phyloP scores from a whole-genome alignment of 2,113 vertebrate species.

The Dipodomys spectabilis region DNA sequence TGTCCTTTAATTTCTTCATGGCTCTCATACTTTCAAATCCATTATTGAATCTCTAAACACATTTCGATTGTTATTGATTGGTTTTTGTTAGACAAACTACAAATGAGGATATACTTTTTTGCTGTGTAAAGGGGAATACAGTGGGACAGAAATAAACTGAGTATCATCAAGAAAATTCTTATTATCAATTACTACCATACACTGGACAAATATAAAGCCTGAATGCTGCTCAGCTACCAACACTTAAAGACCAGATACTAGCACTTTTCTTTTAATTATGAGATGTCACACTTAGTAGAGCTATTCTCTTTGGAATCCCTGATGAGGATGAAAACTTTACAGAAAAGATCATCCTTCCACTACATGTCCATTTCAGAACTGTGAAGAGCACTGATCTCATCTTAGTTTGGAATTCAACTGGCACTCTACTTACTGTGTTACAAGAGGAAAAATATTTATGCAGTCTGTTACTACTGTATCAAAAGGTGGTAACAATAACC shows the following conservation, averaged over 20 bases:
- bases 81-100: background rate
- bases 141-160: background rate
- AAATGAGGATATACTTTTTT: background rate
- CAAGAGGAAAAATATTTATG: background rate
- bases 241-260: background rate
- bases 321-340: background rate
- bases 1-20: background rate
- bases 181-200: background rate
- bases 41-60: background rate
- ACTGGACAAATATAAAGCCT: background rate
- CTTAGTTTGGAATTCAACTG: background rate
- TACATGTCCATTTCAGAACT: background rate
- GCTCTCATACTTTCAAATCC: slow-evolving; percentile 16
- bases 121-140: background rate
- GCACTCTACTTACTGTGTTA: background rate
- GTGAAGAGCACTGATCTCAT: background rate
- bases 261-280: background rate
- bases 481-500: background rate
- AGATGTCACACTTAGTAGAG: background rate
- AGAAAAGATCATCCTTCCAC: background rate
- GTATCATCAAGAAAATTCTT: background rate
- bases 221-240: background rate
- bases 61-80: background rate
- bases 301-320: background rate
- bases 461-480: background rate